phyloP scores from a whole-genome alignment of 35 echinoderm and acorn worm genomes.

The Heliocidaris erythrogramma region DNA sequence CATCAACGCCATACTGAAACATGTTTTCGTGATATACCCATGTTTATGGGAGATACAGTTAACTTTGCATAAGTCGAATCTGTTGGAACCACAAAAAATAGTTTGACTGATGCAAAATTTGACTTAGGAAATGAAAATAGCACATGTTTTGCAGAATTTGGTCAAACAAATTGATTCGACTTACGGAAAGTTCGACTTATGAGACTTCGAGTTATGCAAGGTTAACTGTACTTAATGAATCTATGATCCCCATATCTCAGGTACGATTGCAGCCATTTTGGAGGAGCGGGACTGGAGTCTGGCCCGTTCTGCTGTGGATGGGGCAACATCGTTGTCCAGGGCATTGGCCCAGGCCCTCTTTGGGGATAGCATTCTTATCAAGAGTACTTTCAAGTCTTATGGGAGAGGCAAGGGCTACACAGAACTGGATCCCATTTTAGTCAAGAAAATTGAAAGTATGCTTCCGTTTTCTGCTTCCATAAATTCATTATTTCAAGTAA shows the following conservation, averaged over 20 bases:
- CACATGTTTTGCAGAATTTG: no score
- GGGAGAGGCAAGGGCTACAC: neutral
- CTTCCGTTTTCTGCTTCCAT: neutral
- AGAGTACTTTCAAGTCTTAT: neutral
- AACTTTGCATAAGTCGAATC: no score
- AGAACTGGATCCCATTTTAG: neutral
- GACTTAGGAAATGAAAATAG: no score
- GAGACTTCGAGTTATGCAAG: no score
- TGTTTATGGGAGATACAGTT: no score
- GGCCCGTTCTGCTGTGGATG: neutral
- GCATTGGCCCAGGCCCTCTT: neutral
- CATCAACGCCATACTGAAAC: no score
- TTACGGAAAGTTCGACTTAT: neutral
- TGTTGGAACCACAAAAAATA: no score
- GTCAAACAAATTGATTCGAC: no score
- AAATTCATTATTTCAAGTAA: no score
- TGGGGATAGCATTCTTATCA: neutral
- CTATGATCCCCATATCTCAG: neutral
- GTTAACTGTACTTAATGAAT: neutral
- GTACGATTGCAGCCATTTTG: neutral
- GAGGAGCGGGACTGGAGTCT: neutral
- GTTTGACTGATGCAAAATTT: no score
- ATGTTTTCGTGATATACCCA: no score
- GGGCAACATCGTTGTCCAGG: neutral
- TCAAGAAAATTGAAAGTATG: constrained; percentile 18